Evolutionary conservation across 2,797 vertebrate genomes (phyloP), one percentile per base, ranked within the genome.

Genomic region (Gastrophryne carolinensis): DNA sequence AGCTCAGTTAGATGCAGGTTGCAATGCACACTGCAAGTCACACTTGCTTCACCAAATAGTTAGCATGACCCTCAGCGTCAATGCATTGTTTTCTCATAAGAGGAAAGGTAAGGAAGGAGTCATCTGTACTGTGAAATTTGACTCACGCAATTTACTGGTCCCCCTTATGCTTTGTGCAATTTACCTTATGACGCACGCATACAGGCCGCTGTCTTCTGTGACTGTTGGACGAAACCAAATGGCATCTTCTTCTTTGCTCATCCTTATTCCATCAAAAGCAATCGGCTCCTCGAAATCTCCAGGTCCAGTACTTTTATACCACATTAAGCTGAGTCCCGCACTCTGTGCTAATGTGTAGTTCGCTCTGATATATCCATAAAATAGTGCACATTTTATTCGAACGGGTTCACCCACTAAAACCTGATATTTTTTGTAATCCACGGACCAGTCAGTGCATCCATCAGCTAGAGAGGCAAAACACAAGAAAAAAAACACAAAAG

Each of bases 221-320:
- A 98, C 92, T 0, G 97, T 96, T 3, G 97, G 97, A 66, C 97
- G 91, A 88, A 99, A 99, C 97, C 97, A 99, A 87, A 99, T 98
- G 80, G 96, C 93, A 29, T 99, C 97, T 85, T 99, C 97, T 87
- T 98, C 97, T 87, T 99, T 99, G 91, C 96, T 98, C 96, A 98
- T 98, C 81, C 93, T 94, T 54, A 90, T 88, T 72, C 97, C 96
- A 68, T 99, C 96, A 75, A 99, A 99, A 65, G 97, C 94, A 84
- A 99, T 99, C 75, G 97, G 97, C 80, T 99, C 97, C 86, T 99
- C 97, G 80, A 98, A 92, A 78, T 89, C 97, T 79, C 97, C 96
- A 0, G 97, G 96, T 73, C 95, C 95, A 15, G 94, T 93, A 80
- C 97, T 99, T 88, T 96, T 97, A 87, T 99, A 99, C 97, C 97